Percentiles rank a stretch among this genome's conserved stretches.
Conservation (phyloP, 2,888 invertebrate genomes). For the Apodemia duryi region DNA sequence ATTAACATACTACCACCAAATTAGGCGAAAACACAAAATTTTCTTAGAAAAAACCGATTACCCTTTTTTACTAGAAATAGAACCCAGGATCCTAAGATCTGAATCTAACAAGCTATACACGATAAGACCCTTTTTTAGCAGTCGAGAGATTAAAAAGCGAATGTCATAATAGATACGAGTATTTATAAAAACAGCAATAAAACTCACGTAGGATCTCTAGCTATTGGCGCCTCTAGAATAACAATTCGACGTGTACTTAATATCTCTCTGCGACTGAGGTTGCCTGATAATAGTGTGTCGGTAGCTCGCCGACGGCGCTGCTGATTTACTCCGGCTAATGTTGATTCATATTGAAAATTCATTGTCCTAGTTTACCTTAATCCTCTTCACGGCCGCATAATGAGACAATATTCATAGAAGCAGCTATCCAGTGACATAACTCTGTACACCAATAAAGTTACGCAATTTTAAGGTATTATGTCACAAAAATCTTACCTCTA, state of each 20-base stretch:
- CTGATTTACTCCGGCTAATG: conserved; percentile 1
- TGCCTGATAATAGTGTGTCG: background rate
- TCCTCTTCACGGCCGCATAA: conserved; percentile 16
- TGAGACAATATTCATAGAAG: conserved; percentile 19
- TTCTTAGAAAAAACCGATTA: too few relatives aligned
- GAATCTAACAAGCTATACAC: too few relatives aligned
- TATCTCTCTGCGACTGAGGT: background rate
- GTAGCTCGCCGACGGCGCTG: background rate
- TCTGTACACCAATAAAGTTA: background rate
- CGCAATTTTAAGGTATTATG: background rate
- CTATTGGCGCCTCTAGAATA: background rate
- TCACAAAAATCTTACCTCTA: too few relatives aligned
- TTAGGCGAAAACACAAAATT: too few relatives aligned
- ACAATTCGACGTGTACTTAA: background rate
- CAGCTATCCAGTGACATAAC: background rate
- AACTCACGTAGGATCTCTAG: background rate
- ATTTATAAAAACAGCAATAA: too few relatives aligned
- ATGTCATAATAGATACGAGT: too few relatives aligned
- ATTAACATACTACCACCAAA: too few relatives aligned
- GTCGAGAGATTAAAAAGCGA: too few relatives aligned
- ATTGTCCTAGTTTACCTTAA: conserved; percentile 20
- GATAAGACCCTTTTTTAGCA: too few relatives aligned
- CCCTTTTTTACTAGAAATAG: too few relatives aligned
- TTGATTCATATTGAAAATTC: conserved; percentile 20
- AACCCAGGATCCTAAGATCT: too few relatives aligned